Evolutionary conservation across 2,113 vertebrate species (phyloP).

Genomic region (Ibidorhyncha struthersii): DNA sequence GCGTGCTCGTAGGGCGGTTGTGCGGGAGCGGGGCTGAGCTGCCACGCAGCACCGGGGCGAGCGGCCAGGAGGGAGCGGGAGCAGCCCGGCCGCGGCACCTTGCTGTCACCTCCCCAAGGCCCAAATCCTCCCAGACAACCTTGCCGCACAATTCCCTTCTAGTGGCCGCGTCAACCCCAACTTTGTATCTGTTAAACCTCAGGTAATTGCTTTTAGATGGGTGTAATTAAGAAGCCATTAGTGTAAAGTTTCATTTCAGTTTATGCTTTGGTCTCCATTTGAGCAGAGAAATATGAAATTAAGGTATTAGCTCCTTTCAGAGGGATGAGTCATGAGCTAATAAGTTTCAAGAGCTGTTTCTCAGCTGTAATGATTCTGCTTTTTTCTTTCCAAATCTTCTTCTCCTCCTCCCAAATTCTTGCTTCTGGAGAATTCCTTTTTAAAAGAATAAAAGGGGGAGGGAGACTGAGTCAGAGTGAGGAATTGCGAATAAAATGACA

Average conservation of each 20-base stretch:
- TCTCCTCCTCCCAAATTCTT: constrained; percentile 48
- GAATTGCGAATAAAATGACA: background rate
- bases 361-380: constrained; percentile 67
- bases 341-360: constrained; percentile 75
- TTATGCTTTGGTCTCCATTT: constrained; percentile 81
- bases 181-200: constrained; percentile 78
- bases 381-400: constrained; percentile 60
- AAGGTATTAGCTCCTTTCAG: constrained; percentile 78
- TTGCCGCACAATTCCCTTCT: constrained; percentile 56
- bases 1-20: rapidly evolving
- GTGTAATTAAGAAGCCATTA: constrained; percentile 85
- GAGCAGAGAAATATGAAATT: constrained; percentile 83
- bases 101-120: background rate
- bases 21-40: background rate
- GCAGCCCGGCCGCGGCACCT: background rate
- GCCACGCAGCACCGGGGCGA: background rate
- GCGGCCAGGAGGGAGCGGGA: background rate
- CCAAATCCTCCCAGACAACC: constrained; percentile 51
- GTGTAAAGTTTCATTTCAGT: constrained; percentile 80
- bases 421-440: constrained; percentile 47
- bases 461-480: background rate
- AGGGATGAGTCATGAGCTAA: constrained; percentile 77
- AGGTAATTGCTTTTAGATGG: constrained; percentile 85
- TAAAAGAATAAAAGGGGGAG: background rate
- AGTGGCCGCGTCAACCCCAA: constrained; percentile 72